Evolutionary conservation across 2,113 vertebrate species (phyloP).

Genomic region (Haemorhous mexicanus): DNA sequence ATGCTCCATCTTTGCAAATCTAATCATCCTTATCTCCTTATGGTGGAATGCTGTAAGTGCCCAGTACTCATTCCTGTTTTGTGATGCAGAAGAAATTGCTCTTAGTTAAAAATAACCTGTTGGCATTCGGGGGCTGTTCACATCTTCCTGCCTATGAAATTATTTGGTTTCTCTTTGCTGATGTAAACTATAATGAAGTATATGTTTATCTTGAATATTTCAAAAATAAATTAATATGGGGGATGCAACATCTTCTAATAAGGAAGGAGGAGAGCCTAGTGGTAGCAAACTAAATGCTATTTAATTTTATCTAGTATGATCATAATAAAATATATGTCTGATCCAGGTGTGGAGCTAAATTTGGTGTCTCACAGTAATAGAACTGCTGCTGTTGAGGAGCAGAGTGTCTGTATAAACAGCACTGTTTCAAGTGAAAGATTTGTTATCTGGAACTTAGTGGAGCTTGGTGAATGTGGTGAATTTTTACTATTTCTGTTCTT

Average conservation of each 20-base stretch:
- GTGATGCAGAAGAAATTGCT: background rate
- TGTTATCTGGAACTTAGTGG: background rate
- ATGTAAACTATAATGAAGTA: background rate
- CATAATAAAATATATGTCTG: background rate
- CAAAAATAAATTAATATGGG: background rate
- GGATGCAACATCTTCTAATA: background rate
- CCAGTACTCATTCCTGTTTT: background rate
- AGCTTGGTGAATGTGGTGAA: background rate
- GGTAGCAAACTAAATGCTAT: background rate
- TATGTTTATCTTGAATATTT: background rate
- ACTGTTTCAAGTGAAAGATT: background rate
- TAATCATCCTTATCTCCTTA: background rate
- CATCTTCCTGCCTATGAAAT: background rate
- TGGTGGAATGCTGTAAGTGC: background rate
- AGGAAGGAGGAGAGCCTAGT: background rate
- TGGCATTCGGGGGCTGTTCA: background rate
- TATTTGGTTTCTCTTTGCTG: background rate
- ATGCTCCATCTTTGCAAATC: background rate
- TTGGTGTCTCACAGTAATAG: background rate
- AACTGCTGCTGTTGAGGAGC: background rate
- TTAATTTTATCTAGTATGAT: background rate
- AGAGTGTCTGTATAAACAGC: background rate
- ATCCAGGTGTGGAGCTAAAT: background rate
- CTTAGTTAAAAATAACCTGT: background rate
- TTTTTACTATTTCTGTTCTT: background rate